Base-by-base conservation (phyloP, 2,888 invertebrate species). In the Ochropleura leucogaster region DNA sequence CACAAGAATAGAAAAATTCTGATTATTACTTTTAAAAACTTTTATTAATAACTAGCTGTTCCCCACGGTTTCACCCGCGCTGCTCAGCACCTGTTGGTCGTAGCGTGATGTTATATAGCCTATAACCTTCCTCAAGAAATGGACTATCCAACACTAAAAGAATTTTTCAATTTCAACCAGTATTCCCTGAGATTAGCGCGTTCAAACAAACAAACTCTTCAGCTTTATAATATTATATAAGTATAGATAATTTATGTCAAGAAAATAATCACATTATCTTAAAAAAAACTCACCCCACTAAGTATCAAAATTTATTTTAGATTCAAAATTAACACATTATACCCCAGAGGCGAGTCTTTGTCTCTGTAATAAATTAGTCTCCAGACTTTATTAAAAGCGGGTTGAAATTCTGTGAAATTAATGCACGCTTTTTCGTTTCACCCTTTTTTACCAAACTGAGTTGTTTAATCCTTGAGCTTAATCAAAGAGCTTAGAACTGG, bases 261-360 rank as follows among this genome's bases (percentile, higher is more conserved):
- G 2, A 73, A 20, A 47, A 30, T 12, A 55, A 30, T 30, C 8
- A 2, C 10, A 47, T 47, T 47, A 44, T 18, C 47, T 42, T 64
- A 74, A 60, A 47, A 49, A 74, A 60, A 47, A 49, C 30, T 18
- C 16, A 8, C 40, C 10, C 47, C 9, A 57, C 64, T 80, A 85
- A 77, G 80, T 57, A 74, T 40, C 20, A 66, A 85, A 77, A 68
- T 83, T 83, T 73, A 74, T 74, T 81, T 74, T 49, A 59, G 42
- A 65, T 68, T 12, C 55, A 40, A 68, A 74, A 83, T 82, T 77
- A 75, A 85, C 85, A 77, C 77, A 83, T 77, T 70, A 66, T 40
- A 40, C 82, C 53, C 65, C 10, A 3, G 85, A 62, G 82, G 40
- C 67, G 16, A 62, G 69, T 14, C 53, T 53, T 64, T 69, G 85